These are phyloP conservation scores for Sphecodes monilicornis DNA, from an alignment of 2,888 invertebrate species.

Conservation along the genomic window DNA sequence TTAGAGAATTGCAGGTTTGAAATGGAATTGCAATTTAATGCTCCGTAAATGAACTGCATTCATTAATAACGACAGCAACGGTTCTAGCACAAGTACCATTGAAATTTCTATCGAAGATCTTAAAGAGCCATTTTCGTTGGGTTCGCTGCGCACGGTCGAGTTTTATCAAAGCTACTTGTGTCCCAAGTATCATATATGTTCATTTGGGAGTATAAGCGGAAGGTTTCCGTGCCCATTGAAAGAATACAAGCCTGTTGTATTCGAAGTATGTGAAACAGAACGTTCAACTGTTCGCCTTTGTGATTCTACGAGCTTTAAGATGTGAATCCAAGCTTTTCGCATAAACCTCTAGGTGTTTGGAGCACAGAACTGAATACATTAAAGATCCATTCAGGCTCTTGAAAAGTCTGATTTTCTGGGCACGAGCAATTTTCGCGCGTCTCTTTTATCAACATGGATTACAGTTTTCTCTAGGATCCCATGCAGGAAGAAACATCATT, in stretches of 20 bases:
- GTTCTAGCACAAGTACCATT: neutral
- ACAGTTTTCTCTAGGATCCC: neutral
- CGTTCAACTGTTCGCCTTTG: neutral
- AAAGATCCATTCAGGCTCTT: no score
- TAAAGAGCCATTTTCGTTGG: neutral
- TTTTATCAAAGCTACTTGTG: neutral
- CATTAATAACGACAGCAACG: neutral
- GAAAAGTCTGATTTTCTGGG: neutral
- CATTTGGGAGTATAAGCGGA: neutral
- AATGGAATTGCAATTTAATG: neutral
- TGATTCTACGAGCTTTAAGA: neutral
- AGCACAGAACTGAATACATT: neutral
- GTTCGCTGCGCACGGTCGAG: neutral
- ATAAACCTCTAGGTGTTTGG: neutral
- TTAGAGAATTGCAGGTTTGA: neutral
- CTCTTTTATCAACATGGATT: neutral
- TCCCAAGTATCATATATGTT: neutral
- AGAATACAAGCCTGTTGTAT: neutral
- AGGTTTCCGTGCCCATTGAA: neutral
- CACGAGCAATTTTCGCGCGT: neutral
- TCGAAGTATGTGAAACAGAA: neutral
- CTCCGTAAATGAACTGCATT: neutral
- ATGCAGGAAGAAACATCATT: neutral
- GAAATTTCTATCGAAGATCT: neutral
- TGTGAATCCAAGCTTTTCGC: neutral